These are phyloP conservation scores for Aphidius colemani DNA, from an alignment of 2,888 invertebrate genomes.

Conservation along the genomic window DNA sequence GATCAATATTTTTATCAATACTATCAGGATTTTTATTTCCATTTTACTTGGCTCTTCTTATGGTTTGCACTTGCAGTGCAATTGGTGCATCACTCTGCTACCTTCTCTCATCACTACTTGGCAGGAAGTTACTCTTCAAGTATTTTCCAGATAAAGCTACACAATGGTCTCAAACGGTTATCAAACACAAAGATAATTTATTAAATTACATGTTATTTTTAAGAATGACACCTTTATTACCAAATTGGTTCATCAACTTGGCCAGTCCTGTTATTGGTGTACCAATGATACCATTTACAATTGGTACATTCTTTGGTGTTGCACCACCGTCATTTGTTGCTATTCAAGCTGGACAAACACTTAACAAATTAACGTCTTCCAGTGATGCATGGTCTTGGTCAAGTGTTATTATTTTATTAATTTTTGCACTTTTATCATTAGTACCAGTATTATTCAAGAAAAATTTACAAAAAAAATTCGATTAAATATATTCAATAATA, in stretches of 20 bases:
- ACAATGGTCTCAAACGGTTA: conserved; percentile 83
- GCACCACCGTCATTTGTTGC: conserved; percentile 97
- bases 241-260: conserved; percentile 99
- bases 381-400: conserved; percentile 87
- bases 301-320: conserved; percentile 96
- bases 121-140: conserved; percentile 80
- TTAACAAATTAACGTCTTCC: conserved; percentile 89
- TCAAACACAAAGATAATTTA: conserved; percentile 84
- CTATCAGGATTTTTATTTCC: conserved; percentile 96
- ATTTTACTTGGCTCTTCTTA: conserved; percentile 83
- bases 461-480: conserved; percentile 77
- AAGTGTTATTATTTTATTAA: conserved; percentile 76
- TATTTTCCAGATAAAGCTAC: conserved; percentile 88
- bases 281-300: conserved; percentile 86
- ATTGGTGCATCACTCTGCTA: conserved; percentile 96
- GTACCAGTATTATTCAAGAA: conserved; percentile 86
- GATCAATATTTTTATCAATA: conserved; percentile 96
- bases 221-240: conserved; percentile 94
- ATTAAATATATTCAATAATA: conserved; percentile 60
- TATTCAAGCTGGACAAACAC: conserved; percentile 95
- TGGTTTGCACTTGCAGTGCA: conserved; percentile 94
- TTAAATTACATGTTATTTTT: conserved; percentile 97
- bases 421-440: conserved; percentile 82
- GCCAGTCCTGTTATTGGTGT: conserved; percentile 97
- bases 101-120: conserved; percentile 87